A percentile compares a stretch with the other conserved stretches of the same genome.
Conservation (phyloP, 2,113 vertebrate species). For the Butorides virescens region DNA sequence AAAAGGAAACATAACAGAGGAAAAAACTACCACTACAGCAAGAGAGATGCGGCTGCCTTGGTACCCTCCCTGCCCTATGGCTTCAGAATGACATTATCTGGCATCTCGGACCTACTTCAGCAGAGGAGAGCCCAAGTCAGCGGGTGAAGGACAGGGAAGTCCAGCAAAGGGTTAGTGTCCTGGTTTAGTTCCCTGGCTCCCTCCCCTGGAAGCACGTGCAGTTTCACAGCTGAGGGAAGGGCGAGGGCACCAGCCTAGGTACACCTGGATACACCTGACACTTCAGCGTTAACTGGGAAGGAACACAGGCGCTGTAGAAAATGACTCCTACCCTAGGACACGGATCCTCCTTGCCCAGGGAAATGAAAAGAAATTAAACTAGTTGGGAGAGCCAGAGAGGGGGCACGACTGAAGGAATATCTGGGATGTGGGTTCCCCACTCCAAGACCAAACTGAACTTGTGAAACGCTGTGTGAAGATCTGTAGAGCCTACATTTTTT, state of each 20-base stretch:
- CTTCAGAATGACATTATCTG: background rate
- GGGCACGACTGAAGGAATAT: background rate
- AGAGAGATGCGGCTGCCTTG: background rate
- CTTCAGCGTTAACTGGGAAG: background rate
- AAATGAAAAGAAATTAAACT: background rate
- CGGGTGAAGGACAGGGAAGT: background rate
- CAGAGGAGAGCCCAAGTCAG: background rate
- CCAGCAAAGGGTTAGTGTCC: background rate
- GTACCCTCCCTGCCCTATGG: background rate
- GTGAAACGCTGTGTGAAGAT: background rate
- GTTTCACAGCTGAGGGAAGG: background rate
- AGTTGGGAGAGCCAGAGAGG: background rate
- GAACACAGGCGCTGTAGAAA: background rate
- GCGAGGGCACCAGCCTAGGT: background rate
- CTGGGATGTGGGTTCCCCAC: background rate
- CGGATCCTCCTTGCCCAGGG: background rate
- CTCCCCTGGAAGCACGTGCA: background rate
- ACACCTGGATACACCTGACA: background rate
- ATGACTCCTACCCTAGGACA: background rate
- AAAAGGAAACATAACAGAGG: background rate
- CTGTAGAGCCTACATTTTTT: background rate
- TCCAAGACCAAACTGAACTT: background rate
- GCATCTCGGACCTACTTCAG: background rate
- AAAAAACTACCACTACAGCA: background rate
- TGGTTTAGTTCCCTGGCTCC: background rate